Percentiles rank a stretch among this genome's conserved stretches.
Conservation (phyloP, 2,888 invertebrate species). For the Ommatoiulus sabulosus region DNA sequence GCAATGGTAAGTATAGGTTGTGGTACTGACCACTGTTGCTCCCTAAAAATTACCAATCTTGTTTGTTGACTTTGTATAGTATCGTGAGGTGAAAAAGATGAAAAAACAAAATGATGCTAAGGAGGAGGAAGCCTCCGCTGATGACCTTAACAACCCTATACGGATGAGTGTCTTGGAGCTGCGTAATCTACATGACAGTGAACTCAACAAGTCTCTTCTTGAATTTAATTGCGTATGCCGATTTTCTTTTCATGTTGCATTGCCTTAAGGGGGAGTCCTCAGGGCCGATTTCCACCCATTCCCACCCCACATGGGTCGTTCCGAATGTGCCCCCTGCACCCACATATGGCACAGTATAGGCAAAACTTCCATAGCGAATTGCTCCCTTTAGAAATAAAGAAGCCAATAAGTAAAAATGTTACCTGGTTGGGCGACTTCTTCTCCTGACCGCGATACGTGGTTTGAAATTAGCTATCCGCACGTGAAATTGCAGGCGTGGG, state of each 20-base stretch:
- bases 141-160: not conserved
- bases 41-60: not conserved
- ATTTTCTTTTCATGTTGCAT: not conserved
- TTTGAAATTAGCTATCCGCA: too few relatives aligned
- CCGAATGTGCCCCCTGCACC: too few relatives aligned
- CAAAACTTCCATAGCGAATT: too few relatives aligned
- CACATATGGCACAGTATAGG: too few relatives aligned
- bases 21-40: not conserved
- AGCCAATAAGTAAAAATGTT: too few relatives aligned
- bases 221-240: constrained; percentile 10
- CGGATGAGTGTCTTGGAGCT: constrained; percentile 39
- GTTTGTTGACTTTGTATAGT: not conserved
- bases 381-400: too few relatives aligned
- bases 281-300: too few relatives aligned
- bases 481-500: too few relatives aligned
- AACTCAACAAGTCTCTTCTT: not conserved
- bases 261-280: too few relatives aligned
- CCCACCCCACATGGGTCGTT: too few relatives aligned
- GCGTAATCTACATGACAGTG: constrained; percentile 47
- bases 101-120: not conserved
- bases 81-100: not conserved
- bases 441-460: too few relatives aligned
- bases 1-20: not conserved
- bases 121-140: not conserved
- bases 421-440: too few relatives aligned